These are phyloP conservation scores for Cydia pomonella DNA, from an alignment of 1,140 invertebrate genomes.

Conservation along the genomic window DNA sequence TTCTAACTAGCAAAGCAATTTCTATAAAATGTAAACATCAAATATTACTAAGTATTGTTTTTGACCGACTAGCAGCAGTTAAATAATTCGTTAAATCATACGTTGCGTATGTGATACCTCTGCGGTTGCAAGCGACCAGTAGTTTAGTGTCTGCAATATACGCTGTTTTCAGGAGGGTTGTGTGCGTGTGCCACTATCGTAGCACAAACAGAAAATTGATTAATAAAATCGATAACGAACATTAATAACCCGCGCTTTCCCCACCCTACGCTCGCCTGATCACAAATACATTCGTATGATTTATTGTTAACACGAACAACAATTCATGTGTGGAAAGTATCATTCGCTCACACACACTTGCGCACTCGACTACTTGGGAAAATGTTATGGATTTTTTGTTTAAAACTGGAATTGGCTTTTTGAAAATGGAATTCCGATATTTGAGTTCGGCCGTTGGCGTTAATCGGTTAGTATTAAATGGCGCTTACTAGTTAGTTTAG, in stretches of 20 bases:
- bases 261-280: constrained; percentile 51
- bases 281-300: constrained; percentile 78
- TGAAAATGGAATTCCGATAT: constrained; percentile 28
- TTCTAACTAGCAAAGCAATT: too few species aligned
- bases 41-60: too few species aligned
- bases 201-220: constrained; percentile 32
- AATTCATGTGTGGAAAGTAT: constrained; percentile 65
- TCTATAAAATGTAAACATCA: too few species aligned
- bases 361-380: constrained; percentile 38
- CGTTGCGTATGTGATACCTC: too few species aligned
- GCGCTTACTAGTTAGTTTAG: background rate
- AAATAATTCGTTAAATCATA: too few species aligned
- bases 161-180: background rate
- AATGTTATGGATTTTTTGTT: constrained; percentile 34
- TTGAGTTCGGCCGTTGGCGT: constrained; percentile 1
- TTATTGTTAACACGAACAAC: constrained; percentile 72
- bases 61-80: too few species aligned
- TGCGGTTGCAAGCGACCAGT: background rate
- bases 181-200: constrained; percentile 31
- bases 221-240: constrained; percentile 45
- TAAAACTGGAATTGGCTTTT: constrained; percentile 32
- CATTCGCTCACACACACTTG: constrained; percentile 55
- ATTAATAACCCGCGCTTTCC: background rate
- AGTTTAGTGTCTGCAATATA: background rate
- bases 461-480: constrained; percentile 3